Percentiles rank a stretch among this genome's conserved stretches.
phyloP scores from a whole-genome alignment of 1,140 invertebrate genomes.

The Brachionus koreanus region DNA sequence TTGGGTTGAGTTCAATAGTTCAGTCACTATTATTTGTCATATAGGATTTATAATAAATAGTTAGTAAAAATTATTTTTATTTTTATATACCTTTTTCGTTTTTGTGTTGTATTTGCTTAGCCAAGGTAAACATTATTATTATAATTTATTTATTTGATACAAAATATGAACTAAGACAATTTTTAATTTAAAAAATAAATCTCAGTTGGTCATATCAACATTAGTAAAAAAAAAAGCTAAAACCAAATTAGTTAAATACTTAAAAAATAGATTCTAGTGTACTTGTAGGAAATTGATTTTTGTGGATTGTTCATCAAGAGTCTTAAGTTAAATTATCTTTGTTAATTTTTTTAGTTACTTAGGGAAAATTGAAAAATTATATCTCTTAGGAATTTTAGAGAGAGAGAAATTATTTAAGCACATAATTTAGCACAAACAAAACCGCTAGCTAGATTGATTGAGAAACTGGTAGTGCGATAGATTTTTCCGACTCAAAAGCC shows the following conservation, averaged over 20 bases:
- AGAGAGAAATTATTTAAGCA: neutral
- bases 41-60: neutral
- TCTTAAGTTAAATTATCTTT: neutral
- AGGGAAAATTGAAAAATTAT: neutral
- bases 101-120: neutral
- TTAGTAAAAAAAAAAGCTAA: neutral
- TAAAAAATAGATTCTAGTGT: neutral
- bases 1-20: conserved; percentile 30
- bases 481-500: neutral
- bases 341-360: neutral
- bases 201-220: neutral
- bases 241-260: neutral
- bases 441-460: neutral
- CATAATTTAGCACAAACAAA: neutral
- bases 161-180: neutral
- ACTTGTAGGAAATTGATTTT: neutral
- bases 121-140: conserved; percentile 35
- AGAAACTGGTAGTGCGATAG: neutral
- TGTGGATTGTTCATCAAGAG: neutral
- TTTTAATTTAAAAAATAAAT: neutral
- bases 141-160: conserved; percentile 44
- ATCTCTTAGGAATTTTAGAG: neutral
- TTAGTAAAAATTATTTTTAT: neutral
- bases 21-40: neutral
- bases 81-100: neutral